Evolutionary conservation across 2,113 vertebrate genomes (phyloP), one percentile per base, ranked within the genome.

Genomic region (Osmerus mordax): DNA sequence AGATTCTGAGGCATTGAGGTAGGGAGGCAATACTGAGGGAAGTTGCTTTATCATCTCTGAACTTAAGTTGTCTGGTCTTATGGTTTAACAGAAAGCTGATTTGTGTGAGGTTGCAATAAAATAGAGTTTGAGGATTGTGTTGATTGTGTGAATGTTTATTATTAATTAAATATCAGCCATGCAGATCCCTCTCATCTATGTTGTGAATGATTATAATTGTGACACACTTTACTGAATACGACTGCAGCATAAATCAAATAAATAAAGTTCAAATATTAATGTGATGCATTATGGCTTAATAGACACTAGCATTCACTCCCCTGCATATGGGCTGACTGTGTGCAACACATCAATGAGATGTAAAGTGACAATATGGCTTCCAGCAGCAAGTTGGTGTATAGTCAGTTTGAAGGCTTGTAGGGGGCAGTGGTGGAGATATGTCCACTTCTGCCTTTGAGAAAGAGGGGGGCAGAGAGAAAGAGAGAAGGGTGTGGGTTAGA

Each of bases 281-380:
- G 75, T 21, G n/a, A 84, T 80, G 69, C 71, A 74, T 84, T 84
- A 79, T 58, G 69, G 62, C 47, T 54, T 70, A 85, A 74, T 61
- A 65, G 65, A 83, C 75, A 83, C 76, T 73, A 81, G 62, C 65
- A 69, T 68, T 78, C 29, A 21, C 11, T 60, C 71, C 71, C 32
- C 21, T n/a, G 80, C 19, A 84, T 80, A 78, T 82, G 75, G 63
- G 75, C 78, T 79, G 55, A 76, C 80, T 62, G 70, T 72, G 78
- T 83, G 79, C 78, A 81, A 68, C 0, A 7, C 75, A 79, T 78
- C 78, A 85, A 77, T 73, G 76, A 87, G 73, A 88, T 85, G 74
- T 69, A 83, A 78, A 81, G 80, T 83, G 88, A 86, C 86, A 84
- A 86, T 82, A 84, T 62, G 83, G 84, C 87, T 82, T 82, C 72